Evolutionary conservation across 2,888 invertebrate species (phyloP).

Genomic region (Monopis laevigella): DNA sequence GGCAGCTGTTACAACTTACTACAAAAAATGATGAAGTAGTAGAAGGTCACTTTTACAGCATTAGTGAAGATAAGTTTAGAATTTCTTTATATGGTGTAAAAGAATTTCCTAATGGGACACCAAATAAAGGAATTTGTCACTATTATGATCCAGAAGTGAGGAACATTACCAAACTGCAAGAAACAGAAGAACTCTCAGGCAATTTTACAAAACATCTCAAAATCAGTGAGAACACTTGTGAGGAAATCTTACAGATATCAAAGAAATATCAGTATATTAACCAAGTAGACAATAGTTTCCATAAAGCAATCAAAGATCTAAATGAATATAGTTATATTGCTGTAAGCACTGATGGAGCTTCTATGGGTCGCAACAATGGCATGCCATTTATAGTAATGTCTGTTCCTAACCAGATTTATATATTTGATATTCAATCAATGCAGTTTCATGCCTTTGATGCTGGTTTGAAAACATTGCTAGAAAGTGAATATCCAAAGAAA

Average conservation of each 20-base stretch:
- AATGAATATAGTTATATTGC: slow-evolving; percentile 40
- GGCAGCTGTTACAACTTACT: slow-evolving; percentile 55
- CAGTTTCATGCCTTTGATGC: slow-evolving; percentile 56
- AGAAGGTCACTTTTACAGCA: slow-evolving; percentile 54
- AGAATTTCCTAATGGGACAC: slow-evolving; percentile 35
- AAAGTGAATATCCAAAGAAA: slow-evolving; percentile 55
- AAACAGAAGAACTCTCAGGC: slow-evolving; percentile 27
- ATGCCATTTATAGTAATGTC: slow-evolving; percentile 56
- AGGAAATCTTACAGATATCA: slow-evolving; percentile 44
- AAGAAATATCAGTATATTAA: slow-evolving; percentile 56
- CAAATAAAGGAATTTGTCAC: slow-evolving; percentile 44
- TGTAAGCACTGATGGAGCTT: slow-evolving; percentile 54
- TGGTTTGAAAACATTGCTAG: slow-evolving; percentile 54
- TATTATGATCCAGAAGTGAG: slow-evolving; percentile 52
- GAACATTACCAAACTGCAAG: slow-evolving; percentile 47
- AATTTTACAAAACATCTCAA: slow-evolving; percentile 33
- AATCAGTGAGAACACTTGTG: slow-evolving; percentile 49
- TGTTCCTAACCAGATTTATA: slow-evolving; percentile 52
- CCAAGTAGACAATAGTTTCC: slow-evolving; percentile 49
- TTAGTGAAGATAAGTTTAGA: slow-evolving; percentile 51
- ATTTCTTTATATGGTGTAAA: slow-evolving; percentile 54
- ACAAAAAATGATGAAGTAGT: slow-evolving; percentile 49
- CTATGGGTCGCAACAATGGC: slow-evolving; percentile 57
- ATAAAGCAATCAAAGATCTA: slow-evolving; percentile 48
- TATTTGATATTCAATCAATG: slow-evolving; percentile 60